Evolutionary conservation across 2,113 vertebrate species (phyloP).

Genomic region (Misgurnus mizolepis): DNA sequence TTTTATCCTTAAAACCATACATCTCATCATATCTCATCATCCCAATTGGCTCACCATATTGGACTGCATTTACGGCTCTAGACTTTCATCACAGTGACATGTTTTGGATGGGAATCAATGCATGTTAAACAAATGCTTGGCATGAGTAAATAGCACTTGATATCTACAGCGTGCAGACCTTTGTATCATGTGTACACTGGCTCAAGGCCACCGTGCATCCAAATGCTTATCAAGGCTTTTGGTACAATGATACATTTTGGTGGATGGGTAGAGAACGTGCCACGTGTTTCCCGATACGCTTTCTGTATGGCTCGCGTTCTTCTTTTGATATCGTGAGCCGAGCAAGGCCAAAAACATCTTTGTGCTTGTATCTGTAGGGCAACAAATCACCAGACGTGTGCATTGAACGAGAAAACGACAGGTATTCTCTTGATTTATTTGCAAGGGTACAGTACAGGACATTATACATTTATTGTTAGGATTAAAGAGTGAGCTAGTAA

Average conservation of each 20-base stretch:
- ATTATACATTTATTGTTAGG: constrained; percentile 48
- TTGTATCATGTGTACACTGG: not conserved
- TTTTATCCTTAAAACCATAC: too few species aligned
- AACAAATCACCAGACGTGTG: constrained; percentile 10
- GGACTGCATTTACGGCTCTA: not conserved
- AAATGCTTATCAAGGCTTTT: constrained; percentile 35
- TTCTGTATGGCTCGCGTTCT: not conserved
- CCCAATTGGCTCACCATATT: not conserved
- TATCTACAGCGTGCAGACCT: not conserved
- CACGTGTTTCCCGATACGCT: not conserved
- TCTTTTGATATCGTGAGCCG: constrained; percentile 5
- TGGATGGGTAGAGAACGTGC: not conserved
- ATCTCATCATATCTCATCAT: not conserved
- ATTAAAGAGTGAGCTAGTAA: constrained; percentile 30
- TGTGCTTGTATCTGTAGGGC: constrained; percentile 20
- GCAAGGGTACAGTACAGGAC: constrained; percentile 52
- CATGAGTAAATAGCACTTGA: constrained; percentile 2
- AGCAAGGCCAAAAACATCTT: constrained; percentile 4
- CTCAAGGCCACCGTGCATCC: constrained; percentile 3
- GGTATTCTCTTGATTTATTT: constrained; percentile 1
- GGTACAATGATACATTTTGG: constrained; percentile 14
- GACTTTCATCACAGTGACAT: not conserved
- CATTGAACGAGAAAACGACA: not conserved
- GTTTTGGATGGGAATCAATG: not conserved
- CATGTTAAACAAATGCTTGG: constrained; percentile 1